Percentiles rank a stretch among this genome's conserved stretches.
These are phyloP conservation scores for Chamaetylas fuelleborni DNA, from an alignment of 2,113 vertebrate genomes.

Conservation along the genomic window DNA sequence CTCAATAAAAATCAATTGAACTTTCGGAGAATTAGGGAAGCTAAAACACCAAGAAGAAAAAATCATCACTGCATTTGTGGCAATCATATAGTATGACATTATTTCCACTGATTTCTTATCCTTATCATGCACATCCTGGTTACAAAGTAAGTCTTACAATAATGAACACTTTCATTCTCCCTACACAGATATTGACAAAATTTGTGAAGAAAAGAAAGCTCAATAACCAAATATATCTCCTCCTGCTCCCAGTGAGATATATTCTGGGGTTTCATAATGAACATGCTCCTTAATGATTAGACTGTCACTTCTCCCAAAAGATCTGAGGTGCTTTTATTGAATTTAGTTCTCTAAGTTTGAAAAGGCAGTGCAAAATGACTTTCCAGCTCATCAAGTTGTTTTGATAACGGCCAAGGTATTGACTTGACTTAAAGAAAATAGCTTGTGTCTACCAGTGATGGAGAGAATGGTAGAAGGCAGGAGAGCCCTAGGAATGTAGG, in stretches of 20 bases:
- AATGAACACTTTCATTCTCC: background rate
- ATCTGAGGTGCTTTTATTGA: slow-evolving; percentile 25
- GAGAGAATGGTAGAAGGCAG: background rate
- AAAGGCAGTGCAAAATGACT: slow-evolving; percentile 21
- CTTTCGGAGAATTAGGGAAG: background rate
- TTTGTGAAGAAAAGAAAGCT: slow-evolving; percentile 14
- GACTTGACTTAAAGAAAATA: slow-evolving; percentile 42
- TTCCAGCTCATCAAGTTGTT: slow-evolving; percentile 30
- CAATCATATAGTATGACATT: background rate
- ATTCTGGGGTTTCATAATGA: slow-evolving; percentile 11
- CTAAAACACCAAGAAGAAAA: background rate
- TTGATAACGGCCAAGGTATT: slow-evolving; percentile 28
- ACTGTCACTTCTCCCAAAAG: slow-evolving; percentile 8
- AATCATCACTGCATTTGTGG: background rate
- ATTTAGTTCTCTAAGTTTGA: slow-evolving; percentile 36
- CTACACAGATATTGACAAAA: background rate
- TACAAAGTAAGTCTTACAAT: background rate
- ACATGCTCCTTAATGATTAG: slow-evolving; percentile 17
- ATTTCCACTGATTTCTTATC: background rate
- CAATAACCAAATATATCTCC: slow-evolving; percentile 13
- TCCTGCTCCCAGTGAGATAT: background rate
- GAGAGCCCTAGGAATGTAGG: background rate
- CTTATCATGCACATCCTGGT: background rate
- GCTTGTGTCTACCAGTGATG: background rate
- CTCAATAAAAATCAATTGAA: background rate